phyloP scores from a whole-genome alignment of 2,888 invertebrate genomes.

The Malacosoma neustria region DNA sequence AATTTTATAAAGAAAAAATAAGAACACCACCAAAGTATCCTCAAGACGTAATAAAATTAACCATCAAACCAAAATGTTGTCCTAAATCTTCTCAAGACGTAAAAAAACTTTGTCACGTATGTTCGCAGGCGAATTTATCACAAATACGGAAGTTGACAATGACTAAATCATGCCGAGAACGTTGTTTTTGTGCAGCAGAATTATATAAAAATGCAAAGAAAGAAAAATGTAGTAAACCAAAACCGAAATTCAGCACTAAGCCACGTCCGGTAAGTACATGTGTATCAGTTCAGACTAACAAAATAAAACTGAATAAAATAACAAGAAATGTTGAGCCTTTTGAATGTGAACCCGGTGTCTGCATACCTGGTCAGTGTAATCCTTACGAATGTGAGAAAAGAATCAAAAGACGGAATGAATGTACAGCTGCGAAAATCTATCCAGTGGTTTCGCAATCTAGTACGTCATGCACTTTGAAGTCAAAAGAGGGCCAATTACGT shows the following conservation, averaged over 20 bases:
- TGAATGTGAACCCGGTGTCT: conserved; percentile 31
- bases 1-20: conserved; percentile 21
- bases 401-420: conserved; percentile 18
- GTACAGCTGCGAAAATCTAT: neutral
- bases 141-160: neutral
- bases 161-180: conserved; percentile 4
- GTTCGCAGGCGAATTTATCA: neutral
- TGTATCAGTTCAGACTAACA: conserved; percentile 9
- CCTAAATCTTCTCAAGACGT: neutral
- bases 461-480: neutral
- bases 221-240: neutral
- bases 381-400: conserved; percentile 23
- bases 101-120: neutral
- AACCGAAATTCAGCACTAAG: neutral
- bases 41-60: neutral
- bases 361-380: conserved; percentile 26
- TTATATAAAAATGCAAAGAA: conserved; percentile 13
- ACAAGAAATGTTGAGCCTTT: conserved; percentile 17
- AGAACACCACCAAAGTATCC: neutral
- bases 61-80: neutral
- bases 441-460: neutral
- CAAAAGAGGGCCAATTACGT: conserved; percentile 5
- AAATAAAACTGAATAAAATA: conserved; percentile 5
- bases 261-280: conserved; percentile 6
- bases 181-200: conserved; percentile 29